Percentiles rank a stretch among this genome's conserved stretches.
Conservation (phyloP, 2,888 invertebrate genomes). For the Eupithecia tripunctaria region DNA sequence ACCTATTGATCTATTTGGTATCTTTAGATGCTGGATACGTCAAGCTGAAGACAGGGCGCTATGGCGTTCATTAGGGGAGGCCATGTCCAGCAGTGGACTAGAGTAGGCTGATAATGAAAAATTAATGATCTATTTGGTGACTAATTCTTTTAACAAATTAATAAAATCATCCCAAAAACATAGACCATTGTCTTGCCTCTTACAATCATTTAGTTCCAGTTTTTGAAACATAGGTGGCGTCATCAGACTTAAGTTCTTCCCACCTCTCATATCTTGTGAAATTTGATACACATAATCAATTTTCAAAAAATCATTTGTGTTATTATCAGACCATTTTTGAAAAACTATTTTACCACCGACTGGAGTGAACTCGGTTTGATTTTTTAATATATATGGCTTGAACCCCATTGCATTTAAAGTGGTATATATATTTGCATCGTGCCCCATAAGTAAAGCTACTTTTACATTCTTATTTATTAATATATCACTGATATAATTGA, state of each 20-base stretch:
- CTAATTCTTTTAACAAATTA: conserved; percentile 24
- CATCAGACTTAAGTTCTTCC: conserved; percentile 52
- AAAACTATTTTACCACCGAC: conserved; percentile 74
- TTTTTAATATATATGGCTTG: conserved; percentile 55
- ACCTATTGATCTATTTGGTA: too few relatives aligned
- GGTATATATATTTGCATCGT: conserved; percentile 74
- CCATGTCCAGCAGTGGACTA: too few relatives aligned
- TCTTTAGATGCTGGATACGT: too few relatives aligned
- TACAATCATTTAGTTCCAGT: conserved; percentile 64
- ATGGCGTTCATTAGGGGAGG: too few relatives aligned
- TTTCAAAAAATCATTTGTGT: conserved; percentile 57
- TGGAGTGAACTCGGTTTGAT: conserved; percentile 66
- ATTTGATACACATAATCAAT: conserved; percentile 71
- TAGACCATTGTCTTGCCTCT: conserved; percentile 58
- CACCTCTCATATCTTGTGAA: conserved; percentile 64
- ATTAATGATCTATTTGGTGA: not conserved
- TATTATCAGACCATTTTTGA: conserved; percentile 67
- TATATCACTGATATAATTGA: conserved; percentile 60
- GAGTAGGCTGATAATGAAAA: too few relatives aligned
- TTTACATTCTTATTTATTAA: conserved; percentile 56
- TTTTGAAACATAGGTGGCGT: conserved; percentile 61
- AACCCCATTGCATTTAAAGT: conserved; percentile 63
- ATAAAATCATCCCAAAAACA: conserved; percentile 62
- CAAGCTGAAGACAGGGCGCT: too few relatives aligned
- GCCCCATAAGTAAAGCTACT: conserved; percentile 69